phyloP scores from a whole-genome alignment of 2,797 vertebrate genomes.

The Anniella stebbinsi region DNA sequence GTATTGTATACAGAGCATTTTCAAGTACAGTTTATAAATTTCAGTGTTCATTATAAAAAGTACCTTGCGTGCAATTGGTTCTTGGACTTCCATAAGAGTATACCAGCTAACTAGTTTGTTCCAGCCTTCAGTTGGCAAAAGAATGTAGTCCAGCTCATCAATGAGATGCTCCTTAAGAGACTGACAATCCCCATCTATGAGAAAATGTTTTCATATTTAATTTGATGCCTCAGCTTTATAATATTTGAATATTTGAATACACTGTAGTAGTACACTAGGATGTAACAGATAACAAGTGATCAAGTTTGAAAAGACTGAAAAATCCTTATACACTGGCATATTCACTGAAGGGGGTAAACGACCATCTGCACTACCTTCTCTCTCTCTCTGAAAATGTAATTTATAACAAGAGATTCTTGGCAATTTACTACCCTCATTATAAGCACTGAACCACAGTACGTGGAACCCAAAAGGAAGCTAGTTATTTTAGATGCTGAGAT shows the following conservation, averaged over 20 bases:
- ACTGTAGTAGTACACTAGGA: neutral
- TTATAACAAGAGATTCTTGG: neutral
- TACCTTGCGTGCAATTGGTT: constrained; percentile 98
- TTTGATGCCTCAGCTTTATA: constrained; percentile 7
- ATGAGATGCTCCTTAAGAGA: constrained; percentile 99
- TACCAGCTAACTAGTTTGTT: constrained; percentile 99
- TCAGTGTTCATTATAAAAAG: constrained; percentile 21
- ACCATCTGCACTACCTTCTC: neutral
- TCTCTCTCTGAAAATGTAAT: neutral
- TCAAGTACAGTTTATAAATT: neutral
- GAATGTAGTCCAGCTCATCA: constrained; percentile 97
- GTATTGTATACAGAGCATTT: neutral
- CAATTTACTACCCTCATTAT: neutral
- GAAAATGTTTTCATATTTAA: constrained; percentile 49
- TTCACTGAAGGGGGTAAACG: neutral
- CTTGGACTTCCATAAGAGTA: constrained; percentile 90
- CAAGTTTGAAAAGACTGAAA: neutral
- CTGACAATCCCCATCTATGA: constrained; percentile 91
- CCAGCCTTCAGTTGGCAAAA: constrained; percentile 98
- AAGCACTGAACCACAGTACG: neutral
- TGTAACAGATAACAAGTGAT: neutral
- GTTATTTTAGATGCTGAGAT: neutral
- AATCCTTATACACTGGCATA: neutral
- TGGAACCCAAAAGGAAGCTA: neutral
- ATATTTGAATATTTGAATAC: constrained; percentile 6